phyloP scores from a whole-genome alignment of 2,113 vertebrate species.

The Tachysurus vachellii region DNA sequence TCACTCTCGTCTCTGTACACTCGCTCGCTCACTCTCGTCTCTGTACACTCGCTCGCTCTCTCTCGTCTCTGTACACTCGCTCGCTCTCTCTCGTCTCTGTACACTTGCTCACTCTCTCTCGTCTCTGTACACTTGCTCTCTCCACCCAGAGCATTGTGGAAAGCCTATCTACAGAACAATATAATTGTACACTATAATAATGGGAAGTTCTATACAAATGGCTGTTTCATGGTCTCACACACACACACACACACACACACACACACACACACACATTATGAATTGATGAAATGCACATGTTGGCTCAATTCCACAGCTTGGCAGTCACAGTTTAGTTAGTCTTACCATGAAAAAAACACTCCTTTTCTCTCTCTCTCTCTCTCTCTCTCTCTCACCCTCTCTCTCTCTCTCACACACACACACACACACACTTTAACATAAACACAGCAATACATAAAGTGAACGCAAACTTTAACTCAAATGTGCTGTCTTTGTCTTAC shows the following conservation, averaged over 20 bases:
- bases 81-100: no score
- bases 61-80: no score
- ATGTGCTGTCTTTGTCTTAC: background rate
- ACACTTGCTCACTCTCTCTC: no score
- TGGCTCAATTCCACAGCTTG: conserved; percentile 32
- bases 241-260: background rate
- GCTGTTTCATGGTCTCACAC: conserved; percentile 34
- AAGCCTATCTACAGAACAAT: background rate
- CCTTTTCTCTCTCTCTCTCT: background rate
- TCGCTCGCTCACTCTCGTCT: no score
- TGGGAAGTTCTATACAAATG: conserved; percentile 33
- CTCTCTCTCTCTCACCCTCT: background rate
- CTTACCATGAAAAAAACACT: background rate
- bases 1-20: no score
- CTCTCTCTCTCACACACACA: conserved; percentile 6
- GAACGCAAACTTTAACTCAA: background rate
- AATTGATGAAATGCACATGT: conserved; percentile 48
- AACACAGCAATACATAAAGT: background rate
- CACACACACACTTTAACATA: conserved; percentile 13
- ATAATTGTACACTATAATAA: conserved; percentile 7
- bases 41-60: no score
- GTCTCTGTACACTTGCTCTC: background rate
- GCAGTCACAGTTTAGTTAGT: conserved; percentile 27
- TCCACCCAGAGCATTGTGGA: conserved; percentile 22
- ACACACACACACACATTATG: conserved; percentile 7